Percentiles rank a stretch among this genome's conserved stretches.
phyloP scores from a whole-genome alignment of 1,140 invertebrate genomes.

The Anthonomus grandis region DNA sequence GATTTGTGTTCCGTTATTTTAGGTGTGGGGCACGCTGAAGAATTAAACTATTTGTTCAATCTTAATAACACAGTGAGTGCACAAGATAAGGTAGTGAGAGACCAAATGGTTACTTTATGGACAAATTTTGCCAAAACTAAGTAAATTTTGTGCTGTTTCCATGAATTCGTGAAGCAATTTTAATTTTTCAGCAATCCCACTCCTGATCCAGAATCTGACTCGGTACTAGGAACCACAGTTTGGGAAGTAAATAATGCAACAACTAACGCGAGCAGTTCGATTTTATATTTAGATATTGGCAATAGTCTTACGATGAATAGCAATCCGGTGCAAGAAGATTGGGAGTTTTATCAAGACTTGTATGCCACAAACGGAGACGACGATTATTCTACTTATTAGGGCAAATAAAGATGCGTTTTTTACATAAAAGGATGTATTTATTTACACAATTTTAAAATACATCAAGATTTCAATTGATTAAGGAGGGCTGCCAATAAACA shows the following conservation, averaged over 20 bases:
- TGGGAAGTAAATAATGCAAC: conserved; percentile 9
- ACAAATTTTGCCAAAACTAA: conserved; percentile 27
- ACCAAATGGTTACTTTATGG: conserved; percentile 19
- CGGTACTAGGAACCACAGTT: not conserved
- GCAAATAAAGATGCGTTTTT: not conserved
- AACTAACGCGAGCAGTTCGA: not conserved
- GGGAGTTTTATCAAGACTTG: conserved; percentile 15
- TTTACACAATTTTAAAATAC: not conserved
- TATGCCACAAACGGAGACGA: conserved; percentile 10
- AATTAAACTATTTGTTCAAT: conserved; percentile 19
- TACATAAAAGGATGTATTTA: not conserved
- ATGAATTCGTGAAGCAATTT: not conserved
- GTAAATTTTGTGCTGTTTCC: conserved; percentile 7
- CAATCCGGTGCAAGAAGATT: conserved; percentile 16
- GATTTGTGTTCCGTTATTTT: not conserved
- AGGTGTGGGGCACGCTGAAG: conserved; percentile 25
- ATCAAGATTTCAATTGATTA: not conserved
- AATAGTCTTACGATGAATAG: conserved; percentile 6
- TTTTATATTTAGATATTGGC: conserved; percentile 17
- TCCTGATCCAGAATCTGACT: not conserved
- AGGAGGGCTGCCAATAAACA: not conserved
- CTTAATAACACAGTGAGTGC: not conserved
- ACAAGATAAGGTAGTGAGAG: not conserved
- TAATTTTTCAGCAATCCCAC: conserved; percentile 20
- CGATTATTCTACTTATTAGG: conserved; percentile 21